Evolutionary conservation across 2,113 vertebrate species (phyloP).

Genomic region (Tiliqua scincoides): DNA sequence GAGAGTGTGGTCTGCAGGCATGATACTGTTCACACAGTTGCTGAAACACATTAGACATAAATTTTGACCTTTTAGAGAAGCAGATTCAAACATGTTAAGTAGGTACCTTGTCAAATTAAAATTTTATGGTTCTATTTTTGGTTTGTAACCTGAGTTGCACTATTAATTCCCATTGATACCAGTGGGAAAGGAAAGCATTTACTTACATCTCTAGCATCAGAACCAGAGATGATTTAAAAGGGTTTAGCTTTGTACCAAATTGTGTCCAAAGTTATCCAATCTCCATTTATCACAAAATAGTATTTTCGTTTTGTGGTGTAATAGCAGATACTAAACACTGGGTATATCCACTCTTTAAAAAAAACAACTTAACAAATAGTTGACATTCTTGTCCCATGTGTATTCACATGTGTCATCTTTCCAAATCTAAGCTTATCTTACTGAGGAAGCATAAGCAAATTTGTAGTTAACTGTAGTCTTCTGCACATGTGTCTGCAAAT

Average conservation of each 20-base stretch:
- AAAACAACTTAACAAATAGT: no score
- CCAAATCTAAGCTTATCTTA: background rate
- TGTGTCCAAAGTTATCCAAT: background rate
- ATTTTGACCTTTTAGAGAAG: constrained; percentile 54
- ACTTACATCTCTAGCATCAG: background rate
- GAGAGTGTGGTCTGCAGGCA: background rate
- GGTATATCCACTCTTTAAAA: fast-evolving
- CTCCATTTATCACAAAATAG: background rate
- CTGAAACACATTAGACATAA: constrained; percentile 41
- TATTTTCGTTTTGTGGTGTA: background rate
- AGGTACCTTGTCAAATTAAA: constrained; percentile 38
- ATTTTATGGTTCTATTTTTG: background rate
- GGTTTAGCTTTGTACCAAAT: background rate
- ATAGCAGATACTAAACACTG: background rate
- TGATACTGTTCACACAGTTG: constrained; percentile 33
- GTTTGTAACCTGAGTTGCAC: background rate
- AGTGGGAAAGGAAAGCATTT: background rate
- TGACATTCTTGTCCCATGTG: background rate
- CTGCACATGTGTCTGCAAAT: no score
- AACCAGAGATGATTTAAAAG: background rate
- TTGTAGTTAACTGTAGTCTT: no score
- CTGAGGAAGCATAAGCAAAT: no score
- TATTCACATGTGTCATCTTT: background rate
- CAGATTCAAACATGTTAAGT: constrained; percentile 40
- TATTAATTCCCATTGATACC: background rate